A percentile compares a stretch with the other conserved stretches of the same genome.
phyloP scores from a whole-genome alignment of 2,888 invertebrate species.

The Xestoiulus laeticollis region DNA sequence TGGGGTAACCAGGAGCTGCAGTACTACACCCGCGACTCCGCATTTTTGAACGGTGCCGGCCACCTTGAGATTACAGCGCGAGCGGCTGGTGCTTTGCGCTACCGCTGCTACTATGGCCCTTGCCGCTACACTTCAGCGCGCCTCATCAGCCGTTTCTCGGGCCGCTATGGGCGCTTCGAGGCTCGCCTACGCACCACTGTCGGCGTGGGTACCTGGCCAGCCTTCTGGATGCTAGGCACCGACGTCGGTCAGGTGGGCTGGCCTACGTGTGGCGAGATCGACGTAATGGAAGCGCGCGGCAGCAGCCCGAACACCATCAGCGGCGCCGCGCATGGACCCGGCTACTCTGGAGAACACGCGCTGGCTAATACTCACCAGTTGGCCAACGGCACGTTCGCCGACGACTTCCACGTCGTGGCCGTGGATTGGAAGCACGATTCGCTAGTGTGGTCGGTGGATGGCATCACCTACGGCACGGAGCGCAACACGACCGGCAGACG shows the following conservation, averaged over 20 bases:
- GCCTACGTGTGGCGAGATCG: constrained; percentile 50
- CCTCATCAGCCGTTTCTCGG: background rate
- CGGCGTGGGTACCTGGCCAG: constrained; percentile 47
- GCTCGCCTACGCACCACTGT: background rate
- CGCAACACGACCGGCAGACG: background rate
- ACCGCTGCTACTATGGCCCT: constrained; percentile 42
- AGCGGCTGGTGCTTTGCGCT: background rate
- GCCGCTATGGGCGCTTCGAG: constrained; percentile 48
- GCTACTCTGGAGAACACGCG: constrained; percentile 1
- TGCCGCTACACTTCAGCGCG: constrained; percentile 49
- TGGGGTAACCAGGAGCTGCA: constrained; percentile 39
- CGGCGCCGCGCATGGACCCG: constrained; percentile 46
- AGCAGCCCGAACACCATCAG: background rate
- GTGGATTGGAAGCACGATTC: constrained; percentile 32
- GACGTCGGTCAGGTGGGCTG: background rate
- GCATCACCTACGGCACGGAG: background rate
- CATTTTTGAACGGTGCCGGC: constrained; percentile 31
- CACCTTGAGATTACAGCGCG: constrained; percentile 42
- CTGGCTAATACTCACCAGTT: background rate
- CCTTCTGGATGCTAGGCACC: constrained; percentile 48
- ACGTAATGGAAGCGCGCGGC: constrained; percentile 41
- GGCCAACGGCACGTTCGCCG: background rate
- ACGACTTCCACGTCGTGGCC: constrained; percentile 41
- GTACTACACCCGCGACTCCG: constrained; percentile 28
- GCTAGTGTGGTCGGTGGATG: constrained; percentile 27